Evolutionary conservation across 1,140 invertebrate species (phyloP).

Genomic region (Saccostrea echinata): DNA sequence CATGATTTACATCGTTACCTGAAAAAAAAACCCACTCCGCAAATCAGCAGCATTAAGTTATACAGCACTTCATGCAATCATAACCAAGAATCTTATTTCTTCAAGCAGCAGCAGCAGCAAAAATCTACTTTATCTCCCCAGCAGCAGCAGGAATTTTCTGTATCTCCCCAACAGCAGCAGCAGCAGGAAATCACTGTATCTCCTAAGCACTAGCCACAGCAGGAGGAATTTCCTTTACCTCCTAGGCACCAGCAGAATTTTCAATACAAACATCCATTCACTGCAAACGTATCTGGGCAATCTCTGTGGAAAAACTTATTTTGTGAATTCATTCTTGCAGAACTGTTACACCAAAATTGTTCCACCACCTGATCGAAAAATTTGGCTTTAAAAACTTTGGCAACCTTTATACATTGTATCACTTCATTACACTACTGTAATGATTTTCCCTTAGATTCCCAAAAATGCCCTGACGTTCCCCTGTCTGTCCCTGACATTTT

Average conservation of each 20-base stretch:
- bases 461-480: too few species aligned
- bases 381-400: conserved; percentile 55
- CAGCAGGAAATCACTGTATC: not conserved
- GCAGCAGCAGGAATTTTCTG: not conserved
- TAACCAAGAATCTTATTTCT: not conserved
- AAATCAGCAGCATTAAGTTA: too few species aligned
- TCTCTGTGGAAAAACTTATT: too few species aligned
- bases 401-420: too few species aligned
- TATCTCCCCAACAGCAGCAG: too few species aligned
- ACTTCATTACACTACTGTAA: too few species aligned
- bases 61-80: too few species aligned
- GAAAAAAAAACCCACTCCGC: conserved; percentile 31
- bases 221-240: too few species aligned
- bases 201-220: not conserved
- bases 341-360: not conserved
- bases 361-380: not conserved
- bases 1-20: conserved; percentile 42
- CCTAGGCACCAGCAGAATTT: not conserved
- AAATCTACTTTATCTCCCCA: not conserved
- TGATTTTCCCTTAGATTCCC: too few species aligned
- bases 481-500: too few species aligned
- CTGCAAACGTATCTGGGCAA: conserved; percentile 21
- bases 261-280: conserved; percentile 43
- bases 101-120: conserved; percentile 36
- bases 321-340: too few species aligned